Evolutionary conservation across 2,113 vertebrate genomes (phyloP).

Genomic region (Irena cyanogastra): DNA sequence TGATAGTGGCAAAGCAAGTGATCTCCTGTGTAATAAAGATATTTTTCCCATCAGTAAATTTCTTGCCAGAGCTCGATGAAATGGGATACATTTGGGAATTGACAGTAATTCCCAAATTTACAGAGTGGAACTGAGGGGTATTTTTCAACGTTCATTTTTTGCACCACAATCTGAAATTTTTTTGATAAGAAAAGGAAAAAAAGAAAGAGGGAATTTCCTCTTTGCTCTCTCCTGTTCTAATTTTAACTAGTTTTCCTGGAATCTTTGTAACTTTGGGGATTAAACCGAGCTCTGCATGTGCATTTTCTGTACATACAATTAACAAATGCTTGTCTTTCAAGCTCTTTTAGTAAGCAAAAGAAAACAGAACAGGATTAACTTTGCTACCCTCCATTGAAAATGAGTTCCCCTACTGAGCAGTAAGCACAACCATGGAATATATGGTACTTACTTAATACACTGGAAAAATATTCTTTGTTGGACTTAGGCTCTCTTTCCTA

Average conservation of each 20-base stretch:
- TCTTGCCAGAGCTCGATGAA: not conserved
- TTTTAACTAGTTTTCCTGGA: not conserved
- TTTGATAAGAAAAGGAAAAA: not conserved
- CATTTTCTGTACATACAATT: conserved; percentile 26
- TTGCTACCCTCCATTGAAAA: conserved; percentile 35
- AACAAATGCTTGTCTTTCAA: conserved; percentile 46
- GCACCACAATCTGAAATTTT: not conserved
- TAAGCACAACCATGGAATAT: conserved; percentile 10
- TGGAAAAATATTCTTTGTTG: conserved; percentile 27
- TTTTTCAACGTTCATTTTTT: not conserved
- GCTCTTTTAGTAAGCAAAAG: conserved; percentile 25
- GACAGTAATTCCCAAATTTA: not conserved
- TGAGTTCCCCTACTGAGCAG: conserved; percentile 32
- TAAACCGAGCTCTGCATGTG: not conserved
- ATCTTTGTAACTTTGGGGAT: not conserved
- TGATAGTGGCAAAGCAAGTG: not conserved
- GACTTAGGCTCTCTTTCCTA: not conserved
- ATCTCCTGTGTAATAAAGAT: not conserved
- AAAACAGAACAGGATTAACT: conserved; percentile 54
- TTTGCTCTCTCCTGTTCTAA: not conserved
- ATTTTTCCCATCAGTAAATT: not conserved
- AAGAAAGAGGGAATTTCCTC: not conserved
- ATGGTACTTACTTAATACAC: not conserved
- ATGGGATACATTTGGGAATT: not conserved
- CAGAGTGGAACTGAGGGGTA: not conserved